Base-by-base conservation (phyloP, 2,113 vertebrate species). In the Phalacrocorax aristotelis region DNA sequence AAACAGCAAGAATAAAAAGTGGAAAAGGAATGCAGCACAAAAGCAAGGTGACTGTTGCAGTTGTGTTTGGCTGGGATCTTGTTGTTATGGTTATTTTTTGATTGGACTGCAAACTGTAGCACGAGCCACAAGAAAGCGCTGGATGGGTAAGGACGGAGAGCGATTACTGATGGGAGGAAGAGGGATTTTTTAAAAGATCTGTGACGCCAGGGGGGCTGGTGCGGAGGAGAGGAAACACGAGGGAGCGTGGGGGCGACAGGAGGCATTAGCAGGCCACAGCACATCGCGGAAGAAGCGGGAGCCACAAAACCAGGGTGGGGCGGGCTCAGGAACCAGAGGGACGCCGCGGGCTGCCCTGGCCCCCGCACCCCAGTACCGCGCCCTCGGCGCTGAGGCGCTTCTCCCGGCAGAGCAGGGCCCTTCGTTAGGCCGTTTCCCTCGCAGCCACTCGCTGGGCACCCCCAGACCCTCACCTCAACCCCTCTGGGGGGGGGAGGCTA, bases 291-390 rank as follows among this genome's bases (percentile, higher is more conserved):
- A 3, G 0, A 55, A 6, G 14, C 2, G 16, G 52, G 15, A 29
- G 48, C 13, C 23, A 15, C 27, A 3, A 17, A 1, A 19, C 55
- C 30, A 30, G 12, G 2, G 2, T 4, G 36, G 21, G 6, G 34
- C 0, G 5, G 2, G 25, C 18, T 18, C 49, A 16, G 71, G 44
- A 13, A 11, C 3, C 16, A 23, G 1, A 5, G 26, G 13, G 46
- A 5, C 3, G 9, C 49, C 8, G 1, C 20, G 0, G 49, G n/a
- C 55, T 58, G 2, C 58, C 13, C 51, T 4, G 52, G 8, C 29
- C 34, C 40, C 36, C 22, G 26, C 26, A 32, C 30, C 9, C 3
- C 4, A 34, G 14, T 5, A 14, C 52, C 21, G 69, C 48, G 0
- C 38, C 13, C 29, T 38, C 30, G 9, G 2, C 1, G 2, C 61